Percentiles rank a stretch among this genome's conserved stretches.
Evolutionary conservation across 64 coral and sea anemone species (phyloP).

Genomic region (Actinia equina): DNA sequence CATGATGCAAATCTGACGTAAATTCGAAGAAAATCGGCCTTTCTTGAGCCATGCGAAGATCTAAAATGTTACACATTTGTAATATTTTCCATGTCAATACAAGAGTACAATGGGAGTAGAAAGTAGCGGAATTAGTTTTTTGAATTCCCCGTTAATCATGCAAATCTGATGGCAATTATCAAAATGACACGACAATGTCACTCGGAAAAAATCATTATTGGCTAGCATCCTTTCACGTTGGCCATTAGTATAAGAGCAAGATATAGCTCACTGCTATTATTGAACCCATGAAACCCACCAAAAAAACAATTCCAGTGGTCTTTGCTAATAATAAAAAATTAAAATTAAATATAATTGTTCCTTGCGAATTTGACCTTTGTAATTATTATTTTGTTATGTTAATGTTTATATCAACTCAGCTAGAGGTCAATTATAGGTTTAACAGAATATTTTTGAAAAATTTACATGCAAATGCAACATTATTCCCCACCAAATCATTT

Average conservation of each 20-base stretch:
- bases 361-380: background rate
- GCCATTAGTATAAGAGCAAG: background rate
- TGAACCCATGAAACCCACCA: background rate
- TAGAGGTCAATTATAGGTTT: background rate
- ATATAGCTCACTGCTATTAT: background rate
- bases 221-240: background rate
- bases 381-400: background rate
- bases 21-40: no score
- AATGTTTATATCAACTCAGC: background rate
- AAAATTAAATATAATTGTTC: background rate
- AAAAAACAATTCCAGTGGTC: background rate
- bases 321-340: background rate
- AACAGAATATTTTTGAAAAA: background rate
- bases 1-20: background rate
- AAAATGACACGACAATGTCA: background rate
- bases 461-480: background rate
- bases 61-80: background rate
- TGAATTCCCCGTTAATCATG: background rate
- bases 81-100: background rate
- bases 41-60: background rate
- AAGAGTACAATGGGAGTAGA: background rate
- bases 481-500: background rate
- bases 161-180: background rate
- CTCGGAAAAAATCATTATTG: background rate
- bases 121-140: background rate